Conservation (phyloP, 2,113 vertebrate genomes). For the Arizona elegans region DNA sequence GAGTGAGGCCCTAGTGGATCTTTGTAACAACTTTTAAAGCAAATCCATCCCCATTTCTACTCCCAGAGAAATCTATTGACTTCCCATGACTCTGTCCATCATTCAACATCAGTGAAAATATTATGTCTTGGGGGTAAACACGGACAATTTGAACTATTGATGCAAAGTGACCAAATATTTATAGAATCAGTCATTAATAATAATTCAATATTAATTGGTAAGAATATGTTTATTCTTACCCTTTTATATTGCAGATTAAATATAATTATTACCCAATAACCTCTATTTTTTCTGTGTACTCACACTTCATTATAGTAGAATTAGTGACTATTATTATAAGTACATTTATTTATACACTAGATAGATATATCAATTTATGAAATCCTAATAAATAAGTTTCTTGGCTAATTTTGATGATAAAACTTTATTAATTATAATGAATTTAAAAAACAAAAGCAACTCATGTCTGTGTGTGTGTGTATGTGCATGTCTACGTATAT, state of each 20-base stretch:
- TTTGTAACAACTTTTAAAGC: neutral
- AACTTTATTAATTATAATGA: neutral
- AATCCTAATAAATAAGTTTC: neutral
- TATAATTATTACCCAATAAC: neutral
- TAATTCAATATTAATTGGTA: neutral
- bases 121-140: neutral
- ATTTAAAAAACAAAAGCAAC: neutral
- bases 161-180: neutral
- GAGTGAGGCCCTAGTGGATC: neutral
- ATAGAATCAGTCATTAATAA: neutral
- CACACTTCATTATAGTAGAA: neutral
- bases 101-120: neutral
- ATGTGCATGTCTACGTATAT: neutral
- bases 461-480: neutral
- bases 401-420: neutral
- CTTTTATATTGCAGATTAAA: neutral
- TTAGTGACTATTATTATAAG: neutral
- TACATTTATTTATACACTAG: neutral
- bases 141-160: neutral
- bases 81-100: neutral
- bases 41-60: neutral
- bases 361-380: neutral
- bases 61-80: neutral
- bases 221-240: neutral
- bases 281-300: neutral